phyloP scores from a whole-genome alignment of 2,113 vertebrate species.

The Corydoras sp. region DNA sequence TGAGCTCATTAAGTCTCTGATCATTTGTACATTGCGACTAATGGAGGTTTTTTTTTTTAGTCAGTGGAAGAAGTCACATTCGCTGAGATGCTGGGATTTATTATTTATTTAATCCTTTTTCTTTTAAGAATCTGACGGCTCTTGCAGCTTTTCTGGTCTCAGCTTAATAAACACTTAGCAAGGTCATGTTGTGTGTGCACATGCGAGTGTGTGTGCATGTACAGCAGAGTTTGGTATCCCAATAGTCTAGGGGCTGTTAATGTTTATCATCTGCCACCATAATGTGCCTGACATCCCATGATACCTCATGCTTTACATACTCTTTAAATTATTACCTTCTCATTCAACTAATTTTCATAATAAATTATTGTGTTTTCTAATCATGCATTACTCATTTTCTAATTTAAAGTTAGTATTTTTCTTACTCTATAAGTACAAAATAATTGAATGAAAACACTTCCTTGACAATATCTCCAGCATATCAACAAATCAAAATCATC shows the following conservation, averaged over 20 bases:
- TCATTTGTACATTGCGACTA: constrained; percentile 31
- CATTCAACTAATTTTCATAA: no score
- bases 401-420: no score
- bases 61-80: not conserved
- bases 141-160: constrained; percentile 66
- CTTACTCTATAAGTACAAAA: no score
- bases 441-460: no score
- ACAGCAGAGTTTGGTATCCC: not conserved
- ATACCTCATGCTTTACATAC: no score
- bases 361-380: no score
- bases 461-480: no score
- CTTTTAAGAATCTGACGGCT: constrained; percentile 46
- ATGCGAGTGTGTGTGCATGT: constrained; percentile 16
- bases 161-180: constrained; percentile 71
- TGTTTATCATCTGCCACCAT: not conserved
- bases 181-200: constrained; percentile 48
- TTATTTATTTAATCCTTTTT: constrained; percentile 23
- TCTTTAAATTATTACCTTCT: no score
- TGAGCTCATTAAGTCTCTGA: constrained; percentile 19
- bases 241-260: no score
- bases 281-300: not conserved
- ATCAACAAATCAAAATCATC: not conserved
- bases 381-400: no score
- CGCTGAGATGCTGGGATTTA: constrained; percentile 23
- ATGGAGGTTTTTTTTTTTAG: not conserved